Evolutionary conservation across 2,113 vertebrate genomes (phyloP), one percentile per base, ranked within the genome.

Genomic region (Telmatochromis brichardi): DNA sequence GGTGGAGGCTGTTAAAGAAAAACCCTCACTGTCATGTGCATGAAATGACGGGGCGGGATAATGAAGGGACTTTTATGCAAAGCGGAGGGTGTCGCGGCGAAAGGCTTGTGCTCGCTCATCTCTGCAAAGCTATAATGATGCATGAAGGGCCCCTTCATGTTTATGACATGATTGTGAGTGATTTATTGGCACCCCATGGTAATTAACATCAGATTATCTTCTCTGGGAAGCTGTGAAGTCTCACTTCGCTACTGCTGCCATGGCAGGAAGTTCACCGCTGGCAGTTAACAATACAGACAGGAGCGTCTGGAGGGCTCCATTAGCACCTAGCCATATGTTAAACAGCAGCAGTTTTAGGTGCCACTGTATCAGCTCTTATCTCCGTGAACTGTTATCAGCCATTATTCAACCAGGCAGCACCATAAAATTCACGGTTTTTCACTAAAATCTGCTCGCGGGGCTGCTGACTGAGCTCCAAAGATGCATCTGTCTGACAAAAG

Each of bases 201-300:
- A 92, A 94, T 94, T 93, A 95, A 86, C 92, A 89, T 92, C 92
- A 90, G 86, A 93, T 93, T 88, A 93, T 86, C 92, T 90, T 93
- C 92, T 84, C 82, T 17, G 84, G 92, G 88, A 93, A 89, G 85
- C 90, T 88, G 93, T 88, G 89, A 83, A 91, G 86, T 90, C 89
- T 89, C 90, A 85, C 40, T 17, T 23, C 26, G 71, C 86, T 6
- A 78, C 83, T 15, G 89, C 89, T 10, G 68, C 85, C 60, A 11
- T 79, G 82, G 82, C 71, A 86, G 54, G 78, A 92, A 88, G 93
- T 94, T 92, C 86, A 90, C 68, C n/a, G 83, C 87, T 68, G 89
- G 51, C 63, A 79, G 54, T 90, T 85, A 88, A 92, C 90, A 88
- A 84, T 73, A 31, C 40, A 73, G 89, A 85, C 85, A 85, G 87